Evolutionary conservation across 2,888 invertebrate species (phyloP).

Genomic region (Eilema sororculum): DNA sequence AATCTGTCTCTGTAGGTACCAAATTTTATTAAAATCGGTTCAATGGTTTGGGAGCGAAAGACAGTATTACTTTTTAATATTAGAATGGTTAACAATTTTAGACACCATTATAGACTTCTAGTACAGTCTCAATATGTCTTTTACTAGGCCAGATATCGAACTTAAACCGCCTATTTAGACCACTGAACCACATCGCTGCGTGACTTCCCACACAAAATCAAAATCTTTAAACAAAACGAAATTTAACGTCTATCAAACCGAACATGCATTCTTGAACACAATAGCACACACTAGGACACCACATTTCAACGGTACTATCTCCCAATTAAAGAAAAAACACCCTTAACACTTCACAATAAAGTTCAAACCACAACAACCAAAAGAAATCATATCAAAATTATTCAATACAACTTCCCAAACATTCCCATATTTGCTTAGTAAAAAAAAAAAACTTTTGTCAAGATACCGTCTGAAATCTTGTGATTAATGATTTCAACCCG

Average conservation of each 20-base stretch:
- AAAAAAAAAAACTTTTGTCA: slow-evolving; percentile 82
- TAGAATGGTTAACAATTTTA: no score
- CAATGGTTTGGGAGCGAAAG: no score
- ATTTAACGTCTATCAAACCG: slow-evolving; percentile 48
- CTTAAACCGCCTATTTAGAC: background rate
- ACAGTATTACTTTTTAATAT: no score
- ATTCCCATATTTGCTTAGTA: slow-evolving; percentile 81
- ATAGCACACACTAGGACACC: slow-evolving; percentile 34
- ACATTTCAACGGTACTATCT: slow-evolving; percentile 8
- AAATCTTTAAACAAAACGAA: slow-evolving; percentile 30
- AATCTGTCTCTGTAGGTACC: no score
- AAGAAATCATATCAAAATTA: slow-evolving; percentile 15
- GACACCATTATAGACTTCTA: no score
- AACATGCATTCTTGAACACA: slow-evolving; percentile 44
- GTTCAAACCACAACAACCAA: background rate
- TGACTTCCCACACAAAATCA: slow-evolving; percentile 32
- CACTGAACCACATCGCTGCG: background rate
- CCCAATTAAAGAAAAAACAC: slow-evolving; percentile 11
- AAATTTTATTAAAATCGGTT: no score
- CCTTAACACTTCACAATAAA: slow-evolving; percentile 13
- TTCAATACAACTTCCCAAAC: slow-evolving; percentile 44
- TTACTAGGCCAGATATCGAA: background rate
- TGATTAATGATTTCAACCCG: slow-evolving; percentile 82
- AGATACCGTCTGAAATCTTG: slow-evolving; percentile 65
- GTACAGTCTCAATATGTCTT: background rate